These are phyloP conservation scores for Bombus balteatus DNA, from an alignment of 1,140 invertebrate species.

Conservation along the genomic window DNA sequence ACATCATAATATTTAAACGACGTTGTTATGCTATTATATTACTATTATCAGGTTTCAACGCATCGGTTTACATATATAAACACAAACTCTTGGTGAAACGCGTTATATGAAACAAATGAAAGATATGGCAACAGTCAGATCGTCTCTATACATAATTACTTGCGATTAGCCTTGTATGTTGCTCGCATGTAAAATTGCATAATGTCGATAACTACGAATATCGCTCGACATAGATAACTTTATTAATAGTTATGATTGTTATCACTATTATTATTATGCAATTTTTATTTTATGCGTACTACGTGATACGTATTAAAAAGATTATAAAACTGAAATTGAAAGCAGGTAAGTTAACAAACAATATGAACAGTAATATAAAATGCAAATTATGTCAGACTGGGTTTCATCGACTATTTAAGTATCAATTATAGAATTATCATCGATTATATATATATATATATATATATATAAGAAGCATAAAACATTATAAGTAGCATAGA, in stretches of 20 bases:
- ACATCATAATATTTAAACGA: background rate
- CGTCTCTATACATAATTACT: background rate
- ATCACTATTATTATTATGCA: background rate
- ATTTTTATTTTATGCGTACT: background rate
- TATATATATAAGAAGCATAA: background rate
- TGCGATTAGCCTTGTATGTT: background rate
- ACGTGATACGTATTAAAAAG: background rate
- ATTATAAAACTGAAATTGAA: background rate
- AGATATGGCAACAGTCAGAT: background rate
- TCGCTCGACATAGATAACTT: background rate
- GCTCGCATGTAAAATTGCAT: background rate
- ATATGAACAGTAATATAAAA: background rate
- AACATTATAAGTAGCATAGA: background rate
- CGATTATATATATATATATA: too few relatives aligned
- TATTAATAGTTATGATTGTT: background rate
- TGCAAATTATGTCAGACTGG: background rate
- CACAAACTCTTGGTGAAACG: background rate
- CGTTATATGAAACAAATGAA: background rate
- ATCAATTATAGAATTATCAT: background rate
- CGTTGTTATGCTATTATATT: background rate
- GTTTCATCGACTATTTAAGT: too few relatives aligned
- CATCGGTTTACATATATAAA: background rate
- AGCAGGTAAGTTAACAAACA: background rate
- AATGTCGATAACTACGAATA: background rate
- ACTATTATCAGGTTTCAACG: background rate